phyloP scores from a whole-genome alignment of 2,113 vertebrate species.

The Eudorcas thomsonii region DNA sequence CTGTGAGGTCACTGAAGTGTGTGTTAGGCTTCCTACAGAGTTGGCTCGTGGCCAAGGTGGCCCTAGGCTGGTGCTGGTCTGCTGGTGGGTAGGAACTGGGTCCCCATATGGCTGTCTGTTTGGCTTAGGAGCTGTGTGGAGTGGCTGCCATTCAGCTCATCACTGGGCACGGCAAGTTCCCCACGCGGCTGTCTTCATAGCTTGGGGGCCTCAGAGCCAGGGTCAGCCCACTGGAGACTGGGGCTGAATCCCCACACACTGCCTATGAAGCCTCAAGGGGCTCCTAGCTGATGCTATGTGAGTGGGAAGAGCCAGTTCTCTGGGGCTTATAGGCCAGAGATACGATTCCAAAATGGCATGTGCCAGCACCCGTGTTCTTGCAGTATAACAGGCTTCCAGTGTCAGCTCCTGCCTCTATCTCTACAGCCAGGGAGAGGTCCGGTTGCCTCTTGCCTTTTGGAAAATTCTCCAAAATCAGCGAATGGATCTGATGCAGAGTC shows the following conservation, averaged over 20 bases:
- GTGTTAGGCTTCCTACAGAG: too few species aligned
- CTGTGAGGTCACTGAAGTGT: background rate
- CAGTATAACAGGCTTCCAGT: background rate
- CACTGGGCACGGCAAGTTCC: background rate
- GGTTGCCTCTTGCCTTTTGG: background rate
- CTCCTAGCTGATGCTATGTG: background rate
- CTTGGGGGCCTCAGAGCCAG: background rate
- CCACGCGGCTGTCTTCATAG: fast-evolving
- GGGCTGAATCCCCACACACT: background rate
- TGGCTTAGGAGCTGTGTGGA: background rate
- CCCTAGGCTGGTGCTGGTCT: background rate
- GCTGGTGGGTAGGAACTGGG: background rate
- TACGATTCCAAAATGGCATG: background rate
- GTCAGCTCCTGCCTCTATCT: background rate
- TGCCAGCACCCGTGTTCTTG: background rate
- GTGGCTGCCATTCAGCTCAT: background rate
- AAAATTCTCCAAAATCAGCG: background rate
- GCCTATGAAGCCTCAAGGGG: background rate
- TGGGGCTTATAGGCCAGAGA: background rate
- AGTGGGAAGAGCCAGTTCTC: background rate
- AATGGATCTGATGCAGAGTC: background rate
- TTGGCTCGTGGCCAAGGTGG: background rate
- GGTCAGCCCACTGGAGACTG: background rate
- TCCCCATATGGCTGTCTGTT: background rate
- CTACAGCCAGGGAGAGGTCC: background rate